Conservation (phyloP, 2,113 vertebrate genomes). For the Theropithecus gelada region DNA sequence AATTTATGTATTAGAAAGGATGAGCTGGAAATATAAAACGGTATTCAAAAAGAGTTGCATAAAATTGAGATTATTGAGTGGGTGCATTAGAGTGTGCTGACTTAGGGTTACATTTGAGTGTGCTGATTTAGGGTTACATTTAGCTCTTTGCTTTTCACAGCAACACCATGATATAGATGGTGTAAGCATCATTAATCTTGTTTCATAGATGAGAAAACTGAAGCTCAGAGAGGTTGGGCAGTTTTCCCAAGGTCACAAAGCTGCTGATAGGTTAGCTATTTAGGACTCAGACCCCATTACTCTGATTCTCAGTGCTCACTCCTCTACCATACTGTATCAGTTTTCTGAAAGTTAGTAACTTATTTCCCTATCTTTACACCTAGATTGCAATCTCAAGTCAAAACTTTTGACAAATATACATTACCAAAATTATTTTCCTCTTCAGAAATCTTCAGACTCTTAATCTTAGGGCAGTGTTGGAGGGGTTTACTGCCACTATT, state of each 20-base stretch:
- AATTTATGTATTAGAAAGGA: neutral
- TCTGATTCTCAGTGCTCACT: neutral
- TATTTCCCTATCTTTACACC: neutral
- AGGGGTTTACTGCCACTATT: neutral
- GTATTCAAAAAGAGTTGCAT: neutral
- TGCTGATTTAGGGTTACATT: neutral
- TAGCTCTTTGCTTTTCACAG: neutral
- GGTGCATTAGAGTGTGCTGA: neutral
- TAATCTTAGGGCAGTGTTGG: neutral
- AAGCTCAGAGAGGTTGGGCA: neutral
- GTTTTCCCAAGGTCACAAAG: neutral
- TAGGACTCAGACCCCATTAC: neutral
- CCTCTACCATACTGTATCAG: neutral
- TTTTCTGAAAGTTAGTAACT: neutral
- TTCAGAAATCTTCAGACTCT: neutral
- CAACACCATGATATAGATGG: neutral
- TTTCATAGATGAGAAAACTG: slow-evolving; percentile 16
- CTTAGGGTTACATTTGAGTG: neutral
- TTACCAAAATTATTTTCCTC: slow-evolving; percentile 21
- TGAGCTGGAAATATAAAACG: neutral
- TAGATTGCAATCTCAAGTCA: neutral
- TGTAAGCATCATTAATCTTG: neutral
- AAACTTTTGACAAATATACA: neutral
- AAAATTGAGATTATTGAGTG: slow-evolving; percentile 9
- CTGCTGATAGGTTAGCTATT: neutral